Base-by-base conservation (phyloP, 2,888 invertebrate genomes). In the Caenorhabditis sulstoni region DNA sequence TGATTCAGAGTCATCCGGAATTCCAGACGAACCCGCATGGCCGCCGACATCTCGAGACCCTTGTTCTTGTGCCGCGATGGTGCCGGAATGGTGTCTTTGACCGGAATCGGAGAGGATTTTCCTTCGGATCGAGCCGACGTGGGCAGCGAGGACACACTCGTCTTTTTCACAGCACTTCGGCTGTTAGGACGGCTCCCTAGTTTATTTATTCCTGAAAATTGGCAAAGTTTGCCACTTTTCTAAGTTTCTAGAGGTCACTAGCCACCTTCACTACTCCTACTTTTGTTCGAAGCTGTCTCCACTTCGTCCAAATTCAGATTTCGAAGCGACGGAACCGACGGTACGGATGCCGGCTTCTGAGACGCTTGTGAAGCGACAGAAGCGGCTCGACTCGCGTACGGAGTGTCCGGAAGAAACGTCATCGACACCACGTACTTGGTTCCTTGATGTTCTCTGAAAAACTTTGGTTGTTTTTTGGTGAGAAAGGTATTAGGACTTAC, bases 51-150 rank as follows among this genome's bases (percentile, higher is more conserved):
- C 53, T 86, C 86, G 18, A 86, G 70, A 23, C 84, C 83, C 55
- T 83, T 83, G 65, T 85, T 84, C 49, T 77, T 81, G 20, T 84
- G 81, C 57, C 84, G 47, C 37, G 75, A 57, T 23, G 71, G 66
- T 14, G 79, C 81, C 53, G 82, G 84, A 39, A 77, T 52, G 11
- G 58, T 61, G 20, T 81, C 80, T 44, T 78, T 78, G 9, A 81
- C 68, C 8, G 84, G 84, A 37, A 82, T 57, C 20, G 82, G 84
- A 79, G 84, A 84, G 79, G 84, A 84, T 83, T 84, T 84, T 68
- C 70, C 70, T 71, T 81, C 81, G 44, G 82, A 83, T 62, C 84
- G 78, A 62, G 78, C 73, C 47, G 84, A 84, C 47, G 81, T 75
- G 23, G 80, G 79, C 73, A 65, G 62, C 18, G 77, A 81, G 52